Conservation (phyloP, 1,140 invertebrate species). For the Mamestra configurata region DNA sequence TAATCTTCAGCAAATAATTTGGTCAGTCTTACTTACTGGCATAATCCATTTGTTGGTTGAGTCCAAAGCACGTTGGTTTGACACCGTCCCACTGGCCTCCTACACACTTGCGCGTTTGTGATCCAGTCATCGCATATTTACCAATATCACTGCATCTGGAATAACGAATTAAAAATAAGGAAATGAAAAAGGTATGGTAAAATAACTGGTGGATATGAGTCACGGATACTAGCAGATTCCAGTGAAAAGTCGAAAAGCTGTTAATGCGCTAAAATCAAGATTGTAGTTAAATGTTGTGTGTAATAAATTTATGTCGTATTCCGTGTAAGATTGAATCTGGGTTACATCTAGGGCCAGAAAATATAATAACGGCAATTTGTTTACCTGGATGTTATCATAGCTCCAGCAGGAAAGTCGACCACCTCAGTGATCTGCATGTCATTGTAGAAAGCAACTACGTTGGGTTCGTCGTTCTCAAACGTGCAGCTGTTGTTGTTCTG, state of each 20-base stretch:
- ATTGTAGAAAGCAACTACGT: conserved; percentile 93
- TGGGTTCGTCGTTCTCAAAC: conserved; percentile 92
- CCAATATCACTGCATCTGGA: conserved; percentile 93
- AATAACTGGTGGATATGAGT: not conserved
- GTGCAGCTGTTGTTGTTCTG: conserved; percentile 92
- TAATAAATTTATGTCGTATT: too few species aligned
- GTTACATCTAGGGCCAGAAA: too few species aligned
- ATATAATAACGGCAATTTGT: too few species aligned
- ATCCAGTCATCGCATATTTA: conserved; percentile 90
- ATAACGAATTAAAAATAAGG: not conserved
- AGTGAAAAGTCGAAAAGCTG: too few species aligned
- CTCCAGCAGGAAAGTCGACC: conserved; percentile 93
- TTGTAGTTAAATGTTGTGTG: too few species aligned
- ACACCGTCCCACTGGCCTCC: conserved; percentile 93
- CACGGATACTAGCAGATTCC: not conserved
- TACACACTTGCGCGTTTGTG: conserved; percentile 90
- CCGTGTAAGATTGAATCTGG: too few species aligned
- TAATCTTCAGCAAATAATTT: too few species aligned
- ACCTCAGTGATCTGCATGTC: conserved; percentile 93
- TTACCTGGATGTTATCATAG: conserved; percentile 90
- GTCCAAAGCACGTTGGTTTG: conserved; percentile 93
- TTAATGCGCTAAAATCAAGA: too few species aligned
- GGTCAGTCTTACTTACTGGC: conserved; percentile 92
- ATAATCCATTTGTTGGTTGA: conserved; percentile 95
- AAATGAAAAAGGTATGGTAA: not conserved